Conservation (phyloP, 2,797 vertebrate genomes). For the Glyptemys insculpta region DNA sequence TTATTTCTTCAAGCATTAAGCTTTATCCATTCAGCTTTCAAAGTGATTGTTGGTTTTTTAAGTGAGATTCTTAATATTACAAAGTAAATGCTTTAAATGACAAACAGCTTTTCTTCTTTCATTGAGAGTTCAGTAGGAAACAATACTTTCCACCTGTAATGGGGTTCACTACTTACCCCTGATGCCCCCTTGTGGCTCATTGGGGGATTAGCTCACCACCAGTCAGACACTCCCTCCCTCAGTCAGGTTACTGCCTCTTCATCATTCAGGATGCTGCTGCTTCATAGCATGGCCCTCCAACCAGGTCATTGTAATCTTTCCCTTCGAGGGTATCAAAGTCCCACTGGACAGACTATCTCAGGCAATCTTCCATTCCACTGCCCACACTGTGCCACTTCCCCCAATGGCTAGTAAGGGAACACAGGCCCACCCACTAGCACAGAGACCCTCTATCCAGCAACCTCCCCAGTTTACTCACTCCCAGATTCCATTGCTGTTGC, state of each 20-base stretch:
- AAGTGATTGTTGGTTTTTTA: background rate
- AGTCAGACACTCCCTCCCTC: background rate
- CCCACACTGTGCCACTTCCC: too few species aligned
- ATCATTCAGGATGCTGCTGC: background rate
- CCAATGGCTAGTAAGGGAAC: too few species aligned
- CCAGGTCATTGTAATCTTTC: background rate
- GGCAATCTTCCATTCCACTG: background rate
- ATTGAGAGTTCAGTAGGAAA: background rate
- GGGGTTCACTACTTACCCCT: background rate
- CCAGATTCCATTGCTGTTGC: background rate
- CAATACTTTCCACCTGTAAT: background rate
- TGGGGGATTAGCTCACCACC: background rate
- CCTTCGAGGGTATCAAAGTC: background rate
- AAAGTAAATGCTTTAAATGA: background rate
- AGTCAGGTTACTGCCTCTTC: background rate
- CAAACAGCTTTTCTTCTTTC: background rate
- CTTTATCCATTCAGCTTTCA: background rate
- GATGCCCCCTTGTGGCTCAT: background rate
- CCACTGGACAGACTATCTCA: background rate
- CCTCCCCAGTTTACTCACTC: background rate
- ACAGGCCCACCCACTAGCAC: background rate
- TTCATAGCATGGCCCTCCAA: background rate
- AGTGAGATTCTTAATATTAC: background rate
- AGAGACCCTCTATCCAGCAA: background rate
- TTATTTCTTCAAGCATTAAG: background rate